These are phyloP conservation scores for Astreopora myriophthalma DNA, from an alignment of 64 coral and sea anemone genomes.

Conservation along the genomic window DNA sequence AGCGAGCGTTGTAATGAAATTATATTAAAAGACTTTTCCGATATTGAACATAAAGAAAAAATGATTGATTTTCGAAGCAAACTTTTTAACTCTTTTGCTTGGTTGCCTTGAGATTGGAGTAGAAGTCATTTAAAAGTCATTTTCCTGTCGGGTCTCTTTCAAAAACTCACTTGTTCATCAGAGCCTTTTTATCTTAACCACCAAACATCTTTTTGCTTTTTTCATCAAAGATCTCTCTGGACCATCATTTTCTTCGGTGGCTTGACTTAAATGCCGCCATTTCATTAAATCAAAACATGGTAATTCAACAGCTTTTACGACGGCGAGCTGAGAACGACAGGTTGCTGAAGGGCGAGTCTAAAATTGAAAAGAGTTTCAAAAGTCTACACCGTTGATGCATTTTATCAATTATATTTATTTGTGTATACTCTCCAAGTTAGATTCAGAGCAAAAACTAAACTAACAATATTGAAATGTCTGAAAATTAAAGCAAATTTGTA, in stretches of 20 bases:
- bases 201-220: neutral
- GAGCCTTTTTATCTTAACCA: neutral
- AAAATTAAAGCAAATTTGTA: neutral
- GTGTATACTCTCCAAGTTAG: neutral
- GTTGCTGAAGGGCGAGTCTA: neutral
- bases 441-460: neutral
- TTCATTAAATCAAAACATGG: neutral
- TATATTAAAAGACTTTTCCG: slow-evolving; percentile 31
- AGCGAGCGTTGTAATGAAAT: slow-evolving; percentile 11
- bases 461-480: neutral
- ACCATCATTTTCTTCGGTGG: neutral
- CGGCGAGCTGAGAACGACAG: neutral
- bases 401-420: neutral
- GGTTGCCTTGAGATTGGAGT: neutral
- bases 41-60: slow-evolving; percentile 40
- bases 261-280: neutral
- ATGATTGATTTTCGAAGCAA: slow-evolving; percentile 24
- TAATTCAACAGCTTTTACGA: neutral
- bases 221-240: neutral
- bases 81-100: slow-evolving; percentile 22
- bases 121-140: slow-evolving; percentile 64
- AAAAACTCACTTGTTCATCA: neutral
- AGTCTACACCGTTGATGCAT: neutral
- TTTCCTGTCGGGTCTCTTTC: neutral
- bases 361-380: neutral